These are phyloP conservation scores for Corythornis cristatus DNA, from an alignment of 2,113 vertebrate species.

Conservation along the genomic window DNA sequence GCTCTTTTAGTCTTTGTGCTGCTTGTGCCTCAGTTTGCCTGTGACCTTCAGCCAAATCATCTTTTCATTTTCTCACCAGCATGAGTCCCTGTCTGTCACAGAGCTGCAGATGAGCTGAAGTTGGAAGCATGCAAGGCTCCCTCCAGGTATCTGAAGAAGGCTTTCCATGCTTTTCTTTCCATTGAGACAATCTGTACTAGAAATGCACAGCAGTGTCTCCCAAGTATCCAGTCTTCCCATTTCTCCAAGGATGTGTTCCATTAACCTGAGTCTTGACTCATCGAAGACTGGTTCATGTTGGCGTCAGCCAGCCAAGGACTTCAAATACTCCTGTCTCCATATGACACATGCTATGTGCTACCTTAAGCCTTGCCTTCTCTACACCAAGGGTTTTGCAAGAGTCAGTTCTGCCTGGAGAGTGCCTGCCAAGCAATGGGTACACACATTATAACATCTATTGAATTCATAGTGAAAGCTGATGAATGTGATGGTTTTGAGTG, in stretches of 20 bases:
- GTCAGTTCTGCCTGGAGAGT: not conserved
- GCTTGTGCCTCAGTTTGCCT: not conserved
- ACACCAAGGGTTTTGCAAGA: not conserved
- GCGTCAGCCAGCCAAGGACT: not conserved
- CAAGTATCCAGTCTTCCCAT: not conserved
- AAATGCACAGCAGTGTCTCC: not conserved
- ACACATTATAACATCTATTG: not conserved
- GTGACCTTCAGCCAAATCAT: not conserved
- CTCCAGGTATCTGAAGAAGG: not conserved
- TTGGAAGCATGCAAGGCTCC: not conserved
- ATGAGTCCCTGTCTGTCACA: rapidly evolving
- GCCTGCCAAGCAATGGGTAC: not conserved
- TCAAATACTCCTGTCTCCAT: not conserved
- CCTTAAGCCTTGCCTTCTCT: not conserved
- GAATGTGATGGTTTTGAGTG: no score
- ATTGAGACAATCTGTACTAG: not conserved
- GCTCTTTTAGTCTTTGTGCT: not conserved
- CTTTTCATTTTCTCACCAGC: not conserved
- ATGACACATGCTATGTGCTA: rapidly evolving
- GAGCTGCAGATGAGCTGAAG: not conserved
- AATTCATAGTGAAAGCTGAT: no score
- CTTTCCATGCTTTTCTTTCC: not conserved
- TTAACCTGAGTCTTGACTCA: not conserved
- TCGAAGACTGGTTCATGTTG: not conserved
- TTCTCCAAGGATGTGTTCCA: not conserved